Evolutionary conservation across 2,888 invertebrate genomes (phyloP).

Genomic region (Nezara viridula): DNA sequence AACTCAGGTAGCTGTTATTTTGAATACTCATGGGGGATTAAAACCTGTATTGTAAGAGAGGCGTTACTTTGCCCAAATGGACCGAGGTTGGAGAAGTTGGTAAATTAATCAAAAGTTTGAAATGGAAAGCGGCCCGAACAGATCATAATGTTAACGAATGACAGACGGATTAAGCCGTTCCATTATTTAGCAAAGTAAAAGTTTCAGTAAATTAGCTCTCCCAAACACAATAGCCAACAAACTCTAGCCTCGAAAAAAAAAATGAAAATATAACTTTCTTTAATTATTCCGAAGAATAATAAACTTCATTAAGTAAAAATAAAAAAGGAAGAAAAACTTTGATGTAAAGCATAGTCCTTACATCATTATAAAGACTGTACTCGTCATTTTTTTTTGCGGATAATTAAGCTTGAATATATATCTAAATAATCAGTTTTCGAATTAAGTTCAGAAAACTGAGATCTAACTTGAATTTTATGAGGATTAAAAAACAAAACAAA

Average conservation of each 20-base stretch:
- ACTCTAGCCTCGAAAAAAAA: not conserved
- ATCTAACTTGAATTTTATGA: not conserved
- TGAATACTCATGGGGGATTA: not conserved
- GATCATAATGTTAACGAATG: constrained; percentile 46
- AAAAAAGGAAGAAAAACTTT: not conserved
- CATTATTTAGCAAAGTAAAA: constrained; percentile 45
- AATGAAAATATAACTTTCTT: constrained; percentile 30
- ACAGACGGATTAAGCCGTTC: constrained; percentile 41
- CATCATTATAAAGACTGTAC: not conserved
- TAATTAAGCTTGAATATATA: too few species aligned
- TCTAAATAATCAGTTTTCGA: too few species aligned
- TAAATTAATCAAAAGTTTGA: constrained; percentile 47
- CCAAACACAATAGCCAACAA: constrained; percentile 32
- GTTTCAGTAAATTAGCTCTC: constrained; percentile 38
- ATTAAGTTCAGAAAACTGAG: not conserved
- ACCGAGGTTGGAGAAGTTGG: constrained; percentile 19
- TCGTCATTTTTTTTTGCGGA: not conserved
- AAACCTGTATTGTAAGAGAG: constrained; percentile 17
- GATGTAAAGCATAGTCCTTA: not conserved
- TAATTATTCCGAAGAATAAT: not conserved
- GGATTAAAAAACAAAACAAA: not conserved
- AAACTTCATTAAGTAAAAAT: not conserved
- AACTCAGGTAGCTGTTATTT: not conserved
- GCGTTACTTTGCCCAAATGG: constrained; percentile 34
- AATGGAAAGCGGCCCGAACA: constrained; percentile 21